A percentile compares a stretch with the other conserved stretches of the same genome.
Conservation (phyloP, 1,140 invertebrate species). For the Drosophila repletoides region DNA sequence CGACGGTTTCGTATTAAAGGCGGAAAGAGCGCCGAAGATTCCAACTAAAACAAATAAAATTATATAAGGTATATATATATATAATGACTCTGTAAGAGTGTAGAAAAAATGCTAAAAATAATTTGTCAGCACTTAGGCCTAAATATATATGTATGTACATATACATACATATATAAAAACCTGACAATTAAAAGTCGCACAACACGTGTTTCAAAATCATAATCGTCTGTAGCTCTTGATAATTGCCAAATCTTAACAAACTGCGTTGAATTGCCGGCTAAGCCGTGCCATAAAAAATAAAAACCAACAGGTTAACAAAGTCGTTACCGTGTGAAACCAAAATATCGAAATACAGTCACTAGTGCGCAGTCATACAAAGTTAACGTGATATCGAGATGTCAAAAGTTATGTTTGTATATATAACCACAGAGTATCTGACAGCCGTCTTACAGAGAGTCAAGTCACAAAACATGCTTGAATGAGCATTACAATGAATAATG, state of each 20-base stretch:
- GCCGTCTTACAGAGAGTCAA: not conserved
- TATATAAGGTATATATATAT: too few species aligned
- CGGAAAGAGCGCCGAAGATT: too few species aligned
- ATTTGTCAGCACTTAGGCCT: constrained; percentile 33
- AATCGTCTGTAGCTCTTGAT: not conserved
- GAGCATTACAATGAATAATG: too few species aligned
- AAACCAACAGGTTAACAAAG: not conserved
- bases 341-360: not conserved
- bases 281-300: not conserved
- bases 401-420: not conserved
- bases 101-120: constrained; percentile 60
- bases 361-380: not conserved
- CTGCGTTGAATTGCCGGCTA: not conserved
- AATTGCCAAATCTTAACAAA: constrained; percentile 1
- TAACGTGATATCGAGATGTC: not conserved
- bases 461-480: too few species aligned
- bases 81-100: too few species aligned
- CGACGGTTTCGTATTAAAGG: too few species aligned
- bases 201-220: constrained; percentile 4
- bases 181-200: not conserved
- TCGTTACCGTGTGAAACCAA: not conserved
- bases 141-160: constrained; percentile 31
- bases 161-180: constrained; percentile 21
- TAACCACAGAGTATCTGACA: too few species aligned
- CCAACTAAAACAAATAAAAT: too few species aligned